These are phyloP conservation scores for Pelecanoides urinatrix DNA, from an alignment of 2,113 vertebrate species.

Conservation along the genomic window DNA sequence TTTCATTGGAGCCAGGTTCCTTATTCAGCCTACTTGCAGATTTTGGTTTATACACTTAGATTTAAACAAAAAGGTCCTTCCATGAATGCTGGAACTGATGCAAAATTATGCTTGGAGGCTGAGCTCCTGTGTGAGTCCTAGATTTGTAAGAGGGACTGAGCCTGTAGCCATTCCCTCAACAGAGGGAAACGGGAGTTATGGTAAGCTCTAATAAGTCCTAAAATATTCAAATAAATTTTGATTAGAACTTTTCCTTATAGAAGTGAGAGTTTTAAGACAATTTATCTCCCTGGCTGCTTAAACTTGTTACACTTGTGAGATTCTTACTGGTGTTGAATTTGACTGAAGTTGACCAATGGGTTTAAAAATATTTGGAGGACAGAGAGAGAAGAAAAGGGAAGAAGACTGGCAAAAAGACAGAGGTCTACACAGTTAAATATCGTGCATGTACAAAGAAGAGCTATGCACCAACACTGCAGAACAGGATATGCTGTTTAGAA, in stretches of 20 bases:
- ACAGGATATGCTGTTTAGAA: background rate
- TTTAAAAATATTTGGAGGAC: background rate
- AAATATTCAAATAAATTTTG: background rate
- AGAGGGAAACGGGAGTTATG: background rate
- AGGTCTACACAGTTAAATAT: background rate
- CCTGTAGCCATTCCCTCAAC: background rate
- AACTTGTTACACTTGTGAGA: background rate
- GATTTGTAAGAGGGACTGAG: background rate
- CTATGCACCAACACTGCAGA: background rate
- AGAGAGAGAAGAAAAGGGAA: background rate
- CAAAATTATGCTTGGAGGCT: background rate
- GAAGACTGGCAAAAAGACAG: background rate
- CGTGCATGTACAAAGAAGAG: fast-evolving
- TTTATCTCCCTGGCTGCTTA: background rate
- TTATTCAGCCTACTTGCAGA: background rate
- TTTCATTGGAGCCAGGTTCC: background rate
- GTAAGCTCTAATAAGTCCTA: background rate
- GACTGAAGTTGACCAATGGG: background rate
- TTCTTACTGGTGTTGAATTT: background rate
- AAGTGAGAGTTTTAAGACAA: background rate
- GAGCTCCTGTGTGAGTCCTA: background rate
- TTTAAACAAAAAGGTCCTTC: background rate
- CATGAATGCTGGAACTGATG: background rate
- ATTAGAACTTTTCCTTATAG: background rate
- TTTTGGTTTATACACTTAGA: background rate